Evolutionary conservation across 2,888 invertebrate species (phyloP).

Genomic region (Gortyna flavago): DNA sequence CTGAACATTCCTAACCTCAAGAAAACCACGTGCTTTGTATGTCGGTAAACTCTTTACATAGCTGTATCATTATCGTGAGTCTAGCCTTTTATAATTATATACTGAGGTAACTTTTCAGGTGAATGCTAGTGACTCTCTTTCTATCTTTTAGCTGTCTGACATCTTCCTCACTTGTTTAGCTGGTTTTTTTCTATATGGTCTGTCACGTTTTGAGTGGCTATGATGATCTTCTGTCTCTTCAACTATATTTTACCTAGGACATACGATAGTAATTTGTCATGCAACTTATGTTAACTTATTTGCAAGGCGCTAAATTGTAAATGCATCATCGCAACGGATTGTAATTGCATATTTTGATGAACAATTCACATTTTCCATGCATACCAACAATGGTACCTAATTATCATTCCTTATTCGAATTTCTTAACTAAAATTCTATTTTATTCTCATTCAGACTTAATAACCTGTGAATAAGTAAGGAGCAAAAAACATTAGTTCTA

Average conservation of each 20-base stretch:
- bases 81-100: background rate
- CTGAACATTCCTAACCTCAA: slow-evolving; percentile 64
- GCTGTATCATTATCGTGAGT: slow-evolving; percentile 9
- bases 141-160: background rate
- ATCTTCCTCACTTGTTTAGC: background rate
- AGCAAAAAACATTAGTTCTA: slow-evolving; percentile 44
- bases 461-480: slow-evolving; percentile 38
- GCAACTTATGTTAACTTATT: background rate
- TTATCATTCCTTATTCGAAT: slow-evolving; percentile 43
- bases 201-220: background rate
- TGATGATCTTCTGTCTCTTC: background rate
- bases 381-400: slow-evolving; percentile 26
- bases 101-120: background rate
- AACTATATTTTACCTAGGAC: background rate
- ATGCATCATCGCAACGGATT: background rate
- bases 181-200: background rate
- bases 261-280: background rate
- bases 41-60: slow-evolving; percentile 52
- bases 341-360: slow-evolving; percentile 24
- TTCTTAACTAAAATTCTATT: slow-evolving; percentile 16
- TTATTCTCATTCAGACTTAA: slow-evolving; percentile 48
- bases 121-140: background rate
- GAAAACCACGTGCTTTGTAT: slow-evolving; percentile 64
- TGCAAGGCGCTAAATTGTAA: background rate
- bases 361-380: slow-evolving; percentile 27